Percentiles rank a stretch among this genome's conserved stretches.
Conservation (phyloP, 2,888 invertebrate genomes). For the Heliconius sara region DNA sequence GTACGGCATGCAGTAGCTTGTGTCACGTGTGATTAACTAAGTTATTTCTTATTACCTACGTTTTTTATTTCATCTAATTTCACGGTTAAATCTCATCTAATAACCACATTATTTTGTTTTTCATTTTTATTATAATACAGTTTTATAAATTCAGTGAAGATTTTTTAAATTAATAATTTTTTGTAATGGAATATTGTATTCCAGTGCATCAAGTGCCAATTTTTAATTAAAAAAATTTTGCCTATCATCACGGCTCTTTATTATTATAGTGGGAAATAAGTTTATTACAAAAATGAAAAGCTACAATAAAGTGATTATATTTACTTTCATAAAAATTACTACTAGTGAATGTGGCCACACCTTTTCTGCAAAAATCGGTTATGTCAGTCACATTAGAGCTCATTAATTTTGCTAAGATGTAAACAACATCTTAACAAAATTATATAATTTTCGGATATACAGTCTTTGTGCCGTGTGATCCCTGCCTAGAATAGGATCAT, state of each 20-base stretch:
- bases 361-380: no score
- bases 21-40: not conserved
- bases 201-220: slow-evolving; percentile 60
- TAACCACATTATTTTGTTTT: not conserved
- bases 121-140: not conserved
- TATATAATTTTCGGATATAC: no score
- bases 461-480: no score
- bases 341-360: no score
- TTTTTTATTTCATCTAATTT: slow-evolving; percentile 38
- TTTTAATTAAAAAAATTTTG: slow-evolving; percentile 43
- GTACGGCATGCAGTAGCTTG: not conserved
- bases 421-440: no score
- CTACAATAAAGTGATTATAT: no score
- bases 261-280: no score
- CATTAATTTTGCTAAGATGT: no score
- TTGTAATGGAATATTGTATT: slow-evolving; percentile 53
- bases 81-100: slow-evolving; percentile 45
- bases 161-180: slow-evolving; percentile 8
- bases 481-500: no score
- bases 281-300: no score
- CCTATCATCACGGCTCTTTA: slow-evolving; percentile 46
- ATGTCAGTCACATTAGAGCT: no score
- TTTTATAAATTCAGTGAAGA: not conserved
- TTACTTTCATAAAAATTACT: no score
- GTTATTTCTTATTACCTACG: not conserved